Conservation (phyloP, 2,888 invertebrate genomes). For the Notocelia uddmanniana region DNA sequence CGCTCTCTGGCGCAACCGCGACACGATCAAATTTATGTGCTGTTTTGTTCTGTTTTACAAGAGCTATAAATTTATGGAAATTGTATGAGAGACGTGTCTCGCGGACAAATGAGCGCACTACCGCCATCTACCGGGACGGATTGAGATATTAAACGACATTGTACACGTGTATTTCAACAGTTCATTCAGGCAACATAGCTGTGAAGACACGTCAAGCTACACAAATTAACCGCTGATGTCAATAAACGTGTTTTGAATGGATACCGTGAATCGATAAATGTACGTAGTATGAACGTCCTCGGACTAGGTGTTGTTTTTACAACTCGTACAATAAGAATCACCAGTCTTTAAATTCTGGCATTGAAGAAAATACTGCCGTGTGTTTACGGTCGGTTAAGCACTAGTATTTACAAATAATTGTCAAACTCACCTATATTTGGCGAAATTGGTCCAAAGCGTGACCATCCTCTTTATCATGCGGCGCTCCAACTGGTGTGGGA, state of each 20-base stretch:
- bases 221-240: not conserved
- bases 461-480: slow-evolving; percentile 73
- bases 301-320: too few species aligned
- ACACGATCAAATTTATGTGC: slow-evolving; percentile 45
- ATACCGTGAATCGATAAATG: too few species aligned
- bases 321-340: too few species aligned
- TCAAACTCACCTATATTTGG: slow-evolving; percentile 71
- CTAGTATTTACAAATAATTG: not conserved
- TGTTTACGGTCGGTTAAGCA: too few species aligned
- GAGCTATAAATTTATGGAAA: slow-evolving; percentile 46
- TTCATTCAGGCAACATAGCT: not conserved
- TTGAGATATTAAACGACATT: slow-evolving; percentile 16
- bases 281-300: too few species aligned
- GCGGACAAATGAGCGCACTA: slow-evolving; percentile 42
- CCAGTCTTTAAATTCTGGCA: too few species aligned
- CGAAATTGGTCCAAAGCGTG: slow-evolving; percentile 80
- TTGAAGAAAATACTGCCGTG: too few species aligned
- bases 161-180: slow-evolving; percentile 10
- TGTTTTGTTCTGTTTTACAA: slow-evolving; percentile 48
- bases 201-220: not conserved
- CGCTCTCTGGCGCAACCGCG: slow-evolving; percentile 31
- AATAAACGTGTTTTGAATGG: not conserved
- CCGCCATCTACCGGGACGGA: slow-evolving; percentile 22
- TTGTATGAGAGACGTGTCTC: slow-evolving; percentile 46
- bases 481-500: slow-evolving; percentile 69